Evolutionary conservation across 1,140 invertebrate genomes (phyloP).

Genomic region (Ganaspis sp.): DNA sequence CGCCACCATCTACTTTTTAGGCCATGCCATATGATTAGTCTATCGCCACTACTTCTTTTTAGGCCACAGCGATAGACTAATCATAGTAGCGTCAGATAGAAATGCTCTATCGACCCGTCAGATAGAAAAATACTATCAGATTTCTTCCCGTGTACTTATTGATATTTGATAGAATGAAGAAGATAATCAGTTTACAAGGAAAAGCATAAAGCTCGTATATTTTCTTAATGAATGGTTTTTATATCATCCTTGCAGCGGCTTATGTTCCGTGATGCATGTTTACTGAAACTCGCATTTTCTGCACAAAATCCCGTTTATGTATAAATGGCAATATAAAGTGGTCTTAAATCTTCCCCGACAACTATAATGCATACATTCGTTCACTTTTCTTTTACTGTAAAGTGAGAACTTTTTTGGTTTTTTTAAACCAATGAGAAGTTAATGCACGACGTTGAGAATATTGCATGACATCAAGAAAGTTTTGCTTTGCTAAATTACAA

Average conservation of each 20-base stretch:
- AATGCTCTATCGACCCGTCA: no score
- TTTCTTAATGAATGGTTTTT: slow-evolving; percentile 10
- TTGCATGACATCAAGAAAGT: neutral
- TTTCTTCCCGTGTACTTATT: no score
- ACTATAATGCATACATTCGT: slow-evolving; percentile 2
- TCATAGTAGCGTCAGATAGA: no score
- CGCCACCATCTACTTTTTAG: no score
- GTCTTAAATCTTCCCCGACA: neutral
- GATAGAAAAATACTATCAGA: no score
- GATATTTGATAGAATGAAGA: neutral
- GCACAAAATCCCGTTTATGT: neutral
- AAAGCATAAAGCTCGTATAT: neutral
- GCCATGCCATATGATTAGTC: no score
- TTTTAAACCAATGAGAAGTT: neutral
- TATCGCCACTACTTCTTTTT: no score
- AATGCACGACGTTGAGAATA: neutral
- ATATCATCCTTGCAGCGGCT: slow-evolving; percentile 3
- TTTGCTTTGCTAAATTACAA: slow-evolving; percentile 2
- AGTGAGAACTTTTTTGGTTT: neutral
- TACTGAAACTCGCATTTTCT: neutral
- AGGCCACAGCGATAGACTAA: no score
- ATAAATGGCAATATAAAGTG: slow-evolving; percentile 10
- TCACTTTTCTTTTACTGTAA: neutral
- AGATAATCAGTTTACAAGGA: neutral
- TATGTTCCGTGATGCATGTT: neutral